These are phyloP conservation scores for Rhabdophis nuchalis DNA, from an alignment of 2,797 vertebrate genomes.

Conservation along the genomic window DNA sequence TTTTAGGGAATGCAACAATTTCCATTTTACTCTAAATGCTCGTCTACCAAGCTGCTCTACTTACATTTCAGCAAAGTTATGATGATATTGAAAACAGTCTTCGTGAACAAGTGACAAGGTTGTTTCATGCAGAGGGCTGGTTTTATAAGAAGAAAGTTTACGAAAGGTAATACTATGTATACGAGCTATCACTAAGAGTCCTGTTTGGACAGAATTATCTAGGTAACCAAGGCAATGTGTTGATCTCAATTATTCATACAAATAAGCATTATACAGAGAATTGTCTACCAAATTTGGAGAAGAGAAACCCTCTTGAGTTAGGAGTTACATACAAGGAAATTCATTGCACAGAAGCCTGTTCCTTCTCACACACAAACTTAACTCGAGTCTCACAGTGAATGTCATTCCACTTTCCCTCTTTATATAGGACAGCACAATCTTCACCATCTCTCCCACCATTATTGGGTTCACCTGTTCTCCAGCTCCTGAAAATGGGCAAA, in stretches of 20 bases:
- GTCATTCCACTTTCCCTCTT: conserved; percentile 1
- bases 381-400: background rate
- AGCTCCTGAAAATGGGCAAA: background rate
- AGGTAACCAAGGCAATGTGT: background rate
- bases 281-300: background rate
- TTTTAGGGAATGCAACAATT: background rate
- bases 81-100: background rate
- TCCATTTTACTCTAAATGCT: background rate
- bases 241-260: background rate
- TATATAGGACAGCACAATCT: background rate
- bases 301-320: background rate
- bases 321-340: background rate
- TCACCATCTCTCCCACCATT: background rate
- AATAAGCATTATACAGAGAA: background rate
- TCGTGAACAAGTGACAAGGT: background rate
- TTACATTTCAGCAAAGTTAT: background rate
- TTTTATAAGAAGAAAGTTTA: background rate
- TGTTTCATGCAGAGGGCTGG: background rate
- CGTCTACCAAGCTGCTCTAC: background rate
- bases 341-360: background rate
- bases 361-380: background rate
- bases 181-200: background rate
- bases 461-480: background rate
- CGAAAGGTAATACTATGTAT: background rate
- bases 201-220: background rate